Evolutionary conservation across 2,888 invertebrate genomes (phyloP).

Genomic region (Hydropsyche betteni): DNA sequence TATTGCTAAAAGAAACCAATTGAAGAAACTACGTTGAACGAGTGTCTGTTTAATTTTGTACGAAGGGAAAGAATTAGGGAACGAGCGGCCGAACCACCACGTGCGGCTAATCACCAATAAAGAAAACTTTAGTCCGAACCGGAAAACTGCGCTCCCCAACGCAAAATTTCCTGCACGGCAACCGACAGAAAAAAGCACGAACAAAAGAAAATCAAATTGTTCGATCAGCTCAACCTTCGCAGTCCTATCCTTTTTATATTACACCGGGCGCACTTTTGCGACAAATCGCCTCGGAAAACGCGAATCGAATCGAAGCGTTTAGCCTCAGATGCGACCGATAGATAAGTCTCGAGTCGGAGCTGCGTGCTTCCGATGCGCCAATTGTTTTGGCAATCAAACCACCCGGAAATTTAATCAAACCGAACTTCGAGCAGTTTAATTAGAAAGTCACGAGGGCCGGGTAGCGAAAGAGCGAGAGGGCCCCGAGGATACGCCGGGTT

Average conservation of each 20-base stretch:
- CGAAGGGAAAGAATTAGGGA: constrained; percentile 36
- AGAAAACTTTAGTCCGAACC: constrained; percentile 44
- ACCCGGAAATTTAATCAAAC: constrained; percentile 18
- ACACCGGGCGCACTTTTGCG: too few species aligned
- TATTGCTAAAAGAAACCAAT: too few species aligned
- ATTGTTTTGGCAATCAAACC: constrained; percentile 13
- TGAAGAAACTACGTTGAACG: too few species aligned
- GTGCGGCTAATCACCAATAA: constrained; percentile 47
- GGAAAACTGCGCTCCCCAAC: constrained; percentile 30
- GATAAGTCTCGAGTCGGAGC: too few species aligned
- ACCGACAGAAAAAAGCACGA: not conserved
- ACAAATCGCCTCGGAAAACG: too few species aligned
- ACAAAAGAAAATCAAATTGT: not conserved
- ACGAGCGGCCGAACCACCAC: constrained; percentile 38
- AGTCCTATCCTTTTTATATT: too few species aligned
- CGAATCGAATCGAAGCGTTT: too few species aligned
- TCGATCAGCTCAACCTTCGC: not conserved
- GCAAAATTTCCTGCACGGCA: not conserved
- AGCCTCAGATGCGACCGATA: too few species aligned
- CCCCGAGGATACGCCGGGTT: not conserved
- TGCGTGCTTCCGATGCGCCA: constrained; percentile 11
- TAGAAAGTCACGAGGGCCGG: constrained; percentile 21
- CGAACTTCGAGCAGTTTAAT: constrained; percentile 12
- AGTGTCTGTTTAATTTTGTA: constrained; percentile 35
- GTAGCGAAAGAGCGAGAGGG: not conserved